These are phyloP conservation scores for Neostethus bicornis DNA, from an alignment of 2,797 vertebrate genomes.

Conservation along the genomic window DNA sequence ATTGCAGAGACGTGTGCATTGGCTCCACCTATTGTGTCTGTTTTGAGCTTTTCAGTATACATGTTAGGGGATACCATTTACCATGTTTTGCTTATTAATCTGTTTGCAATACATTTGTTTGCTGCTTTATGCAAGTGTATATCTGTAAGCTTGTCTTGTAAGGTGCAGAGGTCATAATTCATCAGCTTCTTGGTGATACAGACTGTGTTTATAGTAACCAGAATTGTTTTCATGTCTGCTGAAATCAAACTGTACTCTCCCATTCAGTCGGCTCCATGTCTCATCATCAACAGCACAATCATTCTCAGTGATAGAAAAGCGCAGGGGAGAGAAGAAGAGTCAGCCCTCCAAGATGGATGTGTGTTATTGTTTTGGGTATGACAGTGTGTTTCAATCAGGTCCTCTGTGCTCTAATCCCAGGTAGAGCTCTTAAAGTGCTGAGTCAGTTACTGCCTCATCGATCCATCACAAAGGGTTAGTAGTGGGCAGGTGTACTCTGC, in stretches of 20 bases:
- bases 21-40: constrained; percentile 7
- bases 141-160: constrained; percentile 35
- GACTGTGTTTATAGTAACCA: constrained; percentile 69
- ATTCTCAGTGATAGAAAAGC: constrained; percentile 69
- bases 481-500: constrained; percentile 83
- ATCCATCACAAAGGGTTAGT: constrained; percentile 84
- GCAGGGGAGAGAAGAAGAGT: constrained; percentile 59
- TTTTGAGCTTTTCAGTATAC: constrained; percentile 1
- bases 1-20: constrained; percentile 39
- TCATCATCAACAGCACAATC: constrained; percentile 71
- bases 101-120: constrained; percentile 3
- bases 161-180: constrained; percentile 64
- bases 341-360: constrained; percentile 80
- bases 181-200: constrained; percentile 62
- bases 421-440: constrained; percentile 82
- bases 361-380: constrained; percentile 92
- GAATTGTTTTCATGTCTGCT: constrained; percentile 66
- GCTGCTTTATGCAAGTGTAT: constrained; percentile 7
- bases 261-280: constrained; percentile 56
- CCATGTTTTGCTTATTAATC: constrained; percentile 19
- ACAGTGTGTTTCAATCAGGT: constrained; percentile 90
- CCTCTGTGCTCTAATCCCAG: constrained; percentile 87
- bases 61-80: constrained; percentile 3
- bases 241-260: constrained; percentile 60
- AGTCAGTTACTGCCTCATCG: constrained; percentile 87